Conservation (phyloP, 2,888 invertebrate genomes). For the Azorinus chamasolen region DNA sequence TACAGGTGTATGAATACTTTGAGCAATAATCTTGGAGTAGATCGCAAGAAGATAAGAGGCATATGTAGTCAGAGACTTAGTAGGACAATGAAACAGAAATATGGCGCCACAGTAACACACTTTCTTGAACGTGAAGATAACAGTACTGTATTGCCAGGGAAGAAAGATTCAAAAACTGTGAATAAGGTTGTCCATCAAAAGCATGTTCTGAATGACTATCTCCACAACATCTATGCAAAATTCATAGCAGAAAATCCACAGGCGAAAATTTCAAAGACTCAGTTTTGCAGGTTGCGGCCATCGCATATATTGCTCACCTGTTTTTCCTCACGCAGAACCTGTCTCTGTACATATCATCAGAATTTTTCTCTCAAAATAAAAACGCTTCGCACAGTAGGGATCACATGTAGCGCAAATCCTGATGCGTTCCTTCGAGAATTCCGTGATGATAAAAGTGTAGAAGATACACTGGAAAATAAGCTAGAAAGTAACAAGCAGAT, state of each 20-base stretch:
- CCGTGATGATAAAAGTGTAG: neutral
- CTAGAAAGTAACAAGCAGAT: neutral
- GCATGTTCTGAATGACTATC: slow-evolving; percentile 27
- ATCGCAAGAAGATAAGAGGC: too few relatives aligned
- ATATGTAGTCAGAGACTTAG: too few relatives aligned
- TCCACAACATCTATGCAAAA: slow-evolving; percentile 25
- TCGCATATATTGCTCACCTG: slow-evolving; percentile 7
- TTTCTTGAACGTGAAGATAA: slow-evolving; percentile 12
- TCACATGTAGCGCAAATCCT: neutral
- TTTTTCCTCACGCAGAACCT: slow-evolving; percentile 23
- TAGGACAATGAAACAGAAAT: slow-evolving; percentile 5
- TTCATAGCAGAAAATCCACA: slow-evolving; percentile 32
- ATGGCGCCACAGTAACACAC: neutral
- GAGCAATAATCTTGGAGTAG: too few relatives aligned
- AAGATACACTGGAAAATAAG: neutral
- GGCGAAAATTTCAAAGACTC: slow-evolving; percentile 4
- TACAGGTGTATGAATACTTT: too few relatives aligned
- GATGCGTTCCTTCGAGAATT: neutral
- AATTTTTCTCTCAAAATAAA: slow-evolving; percentile 43
- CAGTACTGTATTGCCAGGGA: neutral
- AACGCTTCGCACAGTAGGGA: slow-evolving; percentile 7
- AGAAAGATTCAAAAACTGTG: neutral
- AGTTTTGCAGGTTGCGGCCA: slow-evolving; percentile 28
- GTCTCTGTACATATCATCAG: slow-evolving; percentile 39
- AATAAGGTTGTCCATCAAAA: slow-evolving; percentile 7